Conservation (phyloP, 2,888 invertebrate species). For the Gandaritis pyraliata region DNA sequence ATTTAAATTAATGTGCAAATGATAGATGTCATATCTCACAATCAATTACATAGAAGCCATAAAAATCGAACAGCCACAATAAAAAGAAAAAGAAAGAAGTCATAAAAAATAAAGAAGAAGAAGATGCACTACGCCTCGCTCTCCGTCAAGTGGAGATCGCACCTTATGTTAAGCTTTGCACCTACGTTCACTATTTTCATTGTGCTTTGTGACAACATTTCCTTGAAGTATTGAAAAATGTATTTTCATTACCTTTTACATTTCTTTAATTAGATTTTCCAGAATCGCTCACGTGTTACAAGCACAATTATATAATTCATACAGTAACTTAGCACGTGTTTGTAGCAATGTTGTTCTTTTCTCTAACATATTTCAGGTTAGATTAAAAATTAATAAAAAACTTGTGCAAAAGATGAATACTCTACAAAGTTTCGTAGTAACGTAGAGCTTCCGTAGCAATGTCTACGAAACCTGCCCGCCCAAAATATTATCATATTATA, state of each 20-base stretch:
- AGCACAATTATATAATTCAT: no score
- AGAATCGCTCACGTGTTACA: not conserved
- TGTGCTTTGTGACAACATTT: not conserved
- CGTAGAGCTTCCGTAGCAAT: conserved; percentile 15
- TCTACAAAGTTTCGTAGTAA: conserved; percentile 1
- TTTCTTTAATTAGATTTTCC: not conserved
- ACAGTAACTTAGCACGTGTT: not conserved
- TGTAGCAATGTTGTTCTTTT: not conserved
- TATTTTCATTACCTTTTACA: not conserved
- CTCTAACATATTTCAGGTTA: no score
- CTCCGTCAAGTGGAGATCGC: not conserved
- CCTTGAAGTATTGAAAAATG: not conserved
- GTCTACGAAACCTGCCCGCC: conserved; percentile 2
- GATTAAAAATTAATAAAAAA: no score
- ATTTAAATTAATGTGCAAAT: no score
- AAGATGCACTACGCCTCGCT: not conserved
- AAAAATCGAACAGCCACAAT: no score
- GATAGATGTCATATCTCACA: no score
- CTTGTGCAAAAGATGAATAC: no score
- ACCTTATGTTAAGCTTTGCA: conserved; percentile 2
- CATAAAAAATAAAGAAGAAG: no score
- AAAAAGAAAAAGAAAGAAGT: no score
- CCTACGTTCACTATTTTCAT: not conserved
- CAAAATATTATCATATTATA: not conserved
- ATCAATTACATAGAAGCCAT: no score